Percentiles rank a stretch among this genome's conserved stretches.
Conservation (phyloP, 2,888 invertebrate species). For the Macrophya alboannulata region DNA sequence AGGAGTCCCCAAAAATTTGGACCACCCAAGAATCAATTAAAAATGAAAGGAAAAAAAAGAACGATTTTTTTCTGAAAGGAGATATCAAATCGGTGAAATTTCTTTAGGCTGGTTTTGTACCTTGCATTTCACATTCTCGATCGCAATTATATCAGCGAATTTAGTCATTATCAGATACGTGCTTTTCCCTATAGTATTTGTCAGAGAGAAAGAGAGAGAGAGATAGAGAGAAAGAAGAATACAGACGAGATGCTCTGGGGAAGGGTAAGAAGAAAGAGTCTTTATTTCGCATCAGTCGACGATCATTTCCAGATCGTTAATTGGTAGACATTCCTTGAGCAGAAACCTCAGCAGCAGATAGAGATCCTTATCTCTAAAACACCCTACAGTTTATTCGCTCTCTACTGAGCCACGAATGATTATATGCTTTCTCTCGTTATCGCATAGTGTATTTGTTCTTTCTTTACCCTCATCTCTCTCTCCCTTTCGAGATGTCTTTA, state of each 20-base stretch:
- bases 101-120: background rate
- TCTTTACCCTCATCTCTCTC: background rate
- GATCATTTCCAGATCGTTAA: slow-evolving; percentile 56
- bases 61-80: background rate
- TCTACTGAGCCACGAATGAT: slow-evolving; percentile 41
- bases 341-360: background rate
- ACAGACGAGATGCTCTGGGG: background rate
- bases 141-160: background rate
- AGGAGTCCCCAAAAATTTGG: background rate
- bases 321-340: slow-evolving; percentile 40
- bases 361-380: slow-evolving; percentile 41
- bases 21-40: background rate
- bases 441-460: background rate
- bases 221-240: background rate
- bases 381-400: slow-evolving; percentile 45
- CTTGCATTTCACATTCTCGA: slow-evolving; percentile 4
- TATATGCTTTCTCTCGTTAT: slow-evolving; percentile 11
- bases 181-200: background rate
- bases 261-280: slow-evolving; percentile 2
- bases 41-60: background rate
- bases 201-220: background rate
- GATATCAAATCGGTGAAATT: background rate
- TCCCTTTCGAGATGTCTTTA: background rate
- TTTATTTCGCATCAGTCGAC: slow-evolving; percentile 51
- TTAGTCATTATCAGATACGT: background rate